Percentiles rank a stretch among this genome's conserved stretches.
Evolutionary conservation across 2,113 vertebrate genomes (phyloP).

Genomic region (Pterocles burchelli): DNA sequence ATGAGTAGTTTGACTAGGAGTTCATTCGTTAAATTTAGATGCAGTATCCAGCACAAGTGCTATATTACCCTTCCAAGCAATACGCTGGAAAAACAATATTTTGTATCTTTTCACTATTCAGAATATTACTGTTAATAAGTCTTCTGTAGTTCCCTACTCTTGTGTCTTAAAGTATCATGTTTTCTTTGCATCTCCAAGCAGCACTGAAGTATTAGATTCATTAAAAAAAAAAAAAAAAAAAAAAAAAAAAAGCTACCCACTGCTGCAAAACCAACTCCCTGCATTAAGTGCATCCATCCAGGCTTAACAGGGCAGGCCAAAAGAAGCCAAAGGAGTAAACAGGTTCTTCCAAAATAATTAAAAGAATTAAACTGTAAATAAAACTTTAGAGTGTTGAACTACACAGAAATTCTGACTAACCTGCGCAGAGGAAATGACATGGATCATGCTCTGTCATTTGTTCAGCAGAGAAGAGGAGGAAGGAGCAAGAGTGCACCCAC

Average conservation of each 20-base stretch:
- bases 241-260: constrained; percentile 83
- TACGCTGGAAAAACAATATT: background rate
- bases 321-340: background rate
- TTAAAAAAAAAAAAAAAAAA: constrained; percentile 77
- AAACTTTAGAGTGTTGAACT: background rate
- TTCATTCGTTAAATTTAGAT: background rate
- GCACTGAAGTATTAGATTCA: constrained; percentile 79
- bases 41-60: background rate
- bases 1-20: background rate
- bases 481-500: background rate
- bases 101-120: background rate
- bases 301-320: background rate
- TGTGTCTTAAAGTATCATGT: constrained; percentile 72
- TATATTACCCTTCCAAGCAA: background rate
- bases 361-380: background rate
- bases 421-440: background rate
- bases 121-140: background rate
- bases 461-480: background rate
- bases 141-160: constrained; percentile 70
- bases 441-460: background rate
- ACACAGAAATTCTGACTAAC: background rate
- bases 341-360: background rate
- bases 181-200: constrained; percentile 82
- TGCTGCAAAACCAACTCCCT: constrained; percentile 83
- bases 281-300: constrained; percentile 4